phyloP scores from a whole-genome alignment of 1,140 invertebrate genomes.

The Pogonomyrmex barbatus region DNA sequence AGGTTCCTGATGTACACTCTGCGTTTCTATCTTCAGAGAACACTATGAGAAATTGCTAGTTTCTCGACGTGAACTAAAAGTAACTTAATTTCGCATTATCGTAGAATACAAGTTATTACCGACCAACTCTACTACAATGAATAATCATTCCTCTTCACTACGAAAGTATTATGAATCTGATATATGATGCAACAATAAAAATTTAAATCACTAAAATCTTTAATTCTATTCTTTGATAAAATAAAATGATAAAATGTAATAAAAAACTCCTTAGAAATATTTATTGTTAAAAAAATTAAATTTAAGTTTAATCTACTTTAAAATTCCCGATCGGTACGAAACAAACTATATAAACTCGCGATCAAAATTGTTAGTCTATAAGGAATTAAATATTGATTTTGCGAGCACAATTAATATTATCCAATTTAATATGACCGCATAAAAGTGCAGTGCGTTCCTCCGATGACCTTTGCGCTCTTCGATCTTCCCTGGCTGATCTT shows the following conservation, averaged over 20 bases:
- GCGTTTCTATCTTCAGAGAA: neutral
- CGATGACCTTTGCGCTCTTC: constrained; percentile 39
- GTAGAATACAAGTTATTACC: neutral
- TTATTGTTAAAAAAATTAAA: neutral
- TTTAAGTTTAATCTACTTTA: neutral
- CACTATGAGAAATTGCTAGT: neutral
- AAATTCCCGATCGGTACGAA: neutral
- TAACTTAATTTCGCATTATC: neutral
- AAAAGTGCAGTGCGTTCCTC: constrained; percentile 2
- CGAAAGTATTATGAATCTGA: neutral
- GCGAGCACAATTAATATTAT: neutral
- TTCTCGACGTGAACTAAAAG: neutral
- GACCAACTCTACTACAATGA: neutral
- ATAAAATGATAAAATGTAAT: neutral
- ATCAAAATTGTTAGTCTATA: neutral
- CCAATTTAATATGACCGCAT: neutral
- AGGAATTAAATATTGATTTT: neutral
- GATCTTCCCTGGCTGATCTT: neutral
- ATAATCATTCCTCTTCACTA: neutral
- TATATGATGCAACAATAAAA: neutral
- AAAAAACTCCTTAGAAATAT: neutral
- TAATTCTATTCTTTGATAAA: neutral
- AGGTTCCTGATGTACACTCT: neutral
- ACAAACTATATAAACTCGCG: neutral
- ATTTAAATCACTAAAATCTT: neutral